phyloP scores from a whole-genome alignment of 37 sponge, comb jelly and placozoan genomes.

The Crambe crambe region DNA sequence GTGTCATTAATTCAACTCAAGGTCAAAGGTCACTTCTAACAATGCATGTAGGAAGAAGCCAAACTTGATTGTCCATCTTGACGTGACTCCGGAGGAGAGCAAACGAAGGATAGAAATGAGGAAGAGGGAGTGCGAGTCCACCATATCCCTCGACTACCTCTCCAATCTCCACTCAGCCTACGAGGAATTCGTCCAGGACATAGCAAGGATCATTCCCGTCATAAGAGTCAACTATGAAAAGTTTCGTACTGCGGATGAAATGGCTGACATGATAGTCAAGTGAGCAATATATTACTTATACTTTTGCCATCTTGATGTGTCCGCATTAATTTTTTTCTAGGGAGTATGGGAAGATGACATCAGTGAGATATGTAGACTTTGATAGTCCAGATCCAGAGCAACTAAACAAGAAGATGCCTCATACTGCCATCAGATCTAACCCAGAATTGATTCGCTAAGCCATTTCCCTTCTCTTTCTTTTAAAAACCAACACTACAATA shows the following conservation, averaged over 20 bases:
- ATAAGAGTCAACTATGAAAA: constrained; percentile 91
- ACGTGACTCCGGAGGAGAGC: constrained; percentile 93
- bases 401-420: not conserved
- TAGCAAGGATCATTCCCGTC: constrained; percentile 92
- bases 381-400: not conserved
- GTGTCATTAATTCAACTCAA: not conserved
- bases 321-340: constrained; percentile 26
- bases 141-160: constrained; percentile 88
- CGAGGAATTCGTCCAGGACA: constrained; percentile 91
- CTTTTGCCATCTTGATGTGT: too few species aligned
- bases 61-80: constrained; percentile 94
- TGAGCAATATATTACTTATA: constrained; percentile 7
- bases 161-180: constrained; percentile 79
- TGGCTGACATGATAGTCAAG: constrained; percentile 94
- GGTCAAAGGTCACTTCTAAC: too few species aligned
- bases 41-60: constrained; percentile 93
- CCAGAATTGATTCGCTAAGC: not conserved
- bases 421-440: too few species aligned
- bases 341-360: constrained; percentile 86
- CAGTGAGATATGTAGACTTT: constrained; percentile 83
- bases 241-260: constrained; percentile 91
- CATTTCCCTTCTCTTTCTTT: too few species aligned
- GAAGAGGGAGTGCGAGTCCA: constrained; percentile 85
- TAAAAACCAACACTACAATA: too few species aligned
- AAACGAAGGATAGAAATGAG: constrained; percentile 81